These are phyloP conservation scores for Manacus vitellinus DNA, from an alignment of 2,113 vertebrate genomes.

Conservation along the genomic window DNA sequence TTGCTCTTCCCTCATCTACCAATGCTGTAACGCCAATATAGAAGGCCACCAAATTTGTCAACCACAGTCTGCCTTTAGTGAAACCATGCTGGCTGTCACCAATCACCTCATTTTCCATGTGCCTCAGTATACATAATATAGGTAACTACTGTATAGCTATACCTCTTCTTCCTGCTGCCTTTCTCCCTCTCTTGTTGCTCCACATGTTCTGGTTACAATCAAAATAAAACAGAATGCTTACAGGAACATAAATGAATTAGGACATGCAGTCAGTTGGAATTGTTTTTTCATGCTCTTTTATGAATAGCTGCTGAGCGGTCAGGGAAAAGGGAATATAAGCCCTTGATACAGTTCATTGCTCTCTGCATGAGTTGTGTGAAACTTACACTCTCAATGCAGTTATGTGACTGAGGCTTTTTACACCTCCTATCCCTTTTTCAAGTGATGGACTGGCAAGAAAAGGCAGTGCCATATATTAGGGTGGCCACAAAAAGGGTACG, in stretches of 20 bases:
- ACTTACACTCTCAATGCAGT: background rate
- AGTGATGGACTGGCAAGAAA: background rate
- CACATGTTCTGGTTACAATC: background rate
- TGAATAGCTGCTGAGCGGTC: background rate
- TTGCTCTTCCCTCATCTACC: background rate
- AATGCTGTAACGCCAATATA: background rate
- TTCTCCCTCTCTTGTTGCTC: background rate
- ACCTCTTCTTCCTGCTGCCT: background rate
- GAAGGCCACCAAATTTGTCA: background rate
- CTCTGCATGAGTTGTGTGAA: background rate
- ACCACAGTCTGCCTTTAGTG: background rate
- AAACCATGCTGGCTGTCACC: background rate
- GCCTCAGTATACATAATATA: background rate
- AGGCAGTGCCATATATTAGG: background rate
- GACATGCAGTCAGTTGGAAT: conserved; percentile 15
- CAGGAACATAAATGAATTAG: background rate
- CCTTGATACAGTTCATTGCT: background rate
- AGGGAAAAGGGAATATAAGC: background rate
- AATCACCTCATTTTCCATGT: background rate
- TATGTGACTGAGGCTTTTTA: conserved; percentile 25
- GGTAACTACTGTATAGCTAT: background rate
- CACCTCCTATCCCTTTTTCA: background rate
- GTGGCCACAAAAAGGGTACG: background rate
- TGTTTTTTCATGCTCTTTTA: conserved; percentile 5
- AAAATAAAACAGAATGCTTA: background rate